These are phyloP conservation scores for Chrosomus eos DNA, from an alignment of 2,797 vertebrate species.

Conservation along the genomic window DNA sequence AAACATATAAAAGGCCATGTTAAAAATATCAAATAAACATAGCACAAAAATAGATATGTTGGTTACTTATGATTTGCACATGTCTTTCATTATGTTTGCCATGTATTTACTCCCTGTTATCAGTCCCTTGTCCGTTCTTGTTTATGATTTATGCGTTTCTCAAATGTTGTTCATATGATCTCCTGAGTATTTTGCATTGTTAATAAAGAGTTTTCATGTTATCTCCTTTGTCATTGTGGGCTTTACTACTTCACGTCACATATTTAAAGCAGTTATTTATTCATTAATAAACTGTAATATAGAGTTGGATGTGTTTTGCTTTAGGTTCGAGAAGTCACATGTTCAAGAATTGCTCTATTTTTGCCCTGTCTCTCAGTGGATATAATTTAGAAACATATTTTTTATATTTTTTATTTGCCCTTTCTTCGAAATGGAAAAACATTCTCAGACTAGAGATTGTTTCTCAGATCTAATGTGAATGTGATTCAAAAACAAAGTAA, in stretches of 20 bases:
- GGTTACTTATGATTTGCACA: not conserved
- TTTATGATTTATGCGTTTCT: not conserved
- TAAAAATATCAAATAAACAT: not conserved
- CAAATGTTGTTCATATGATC: not conserved
- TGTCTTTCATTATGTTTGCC: not conserved
- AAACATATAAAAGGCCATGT: not conserved
- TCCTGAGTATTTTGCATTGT: not conserved
- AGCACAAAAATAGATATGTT: not conserved
- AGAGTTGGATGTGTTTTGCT: not conserved
- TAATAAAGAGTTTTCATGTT: not conserved
- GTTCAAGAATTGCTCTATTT: not conserved
- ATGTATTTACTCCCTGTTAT: not conserved
- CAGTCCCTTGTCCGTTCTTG: not conserved
- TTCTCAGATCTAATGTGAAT: not conserved
- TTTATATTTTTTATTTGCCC: not conserved
- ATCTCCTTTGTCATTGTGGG: not conserved
- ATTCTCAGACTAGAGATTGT: not conserved
- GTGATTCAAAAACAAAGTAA: conserved; percentile 4
- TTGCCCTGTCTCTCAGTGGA: not conserved
- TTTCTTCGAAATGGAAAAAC: not conserved
- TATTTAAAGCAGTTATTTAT: not conserved
- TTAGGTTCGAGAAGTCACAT: not conserved
- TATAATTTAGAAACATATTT: not conserved
- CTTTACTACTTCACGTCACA: not conserved
- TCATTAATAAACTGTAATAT: not conserved